These are phyloP conservation scores for Mandrillus leucophaeus DNA, from an alignment of 2,113 vertebrate genomes.

Conservation along the genomic window DNA sequence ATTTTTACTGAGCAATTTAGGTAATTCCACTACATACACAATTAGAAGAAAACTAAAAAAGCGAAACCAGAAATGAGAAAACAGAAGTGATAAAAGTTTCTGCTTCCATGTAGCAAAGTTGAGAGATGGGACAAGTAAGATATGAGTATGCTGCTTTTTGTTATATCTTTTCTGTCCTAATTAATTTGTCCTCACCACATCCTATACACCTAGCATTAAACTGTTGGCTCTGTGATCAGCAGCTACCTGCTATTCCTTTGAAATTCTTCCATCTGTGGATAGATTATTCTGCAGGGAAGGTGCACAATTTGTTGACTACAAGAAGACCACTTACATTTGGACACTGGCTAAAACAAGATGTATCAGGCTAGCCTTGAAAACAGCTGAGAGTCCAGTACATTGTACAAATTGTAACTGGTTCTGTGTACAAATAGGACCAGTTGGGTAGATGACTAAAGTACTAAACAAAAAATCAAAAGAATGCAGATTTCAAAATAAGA, in stretches of 20 bases:
- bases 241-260: not conserved
- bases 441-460: not conserved
- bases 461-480: not conserved
- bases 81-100: not conserved
- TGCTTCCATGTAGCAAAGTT: not conserved
- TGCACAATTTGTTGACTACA: conserved; percentile 4
- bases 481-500: not conserved
- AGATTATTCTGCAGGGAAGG: not conserved
- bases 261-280: not conserved
- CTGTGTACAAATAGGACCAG: not conserved
- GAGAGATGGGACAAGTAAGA: not conserved
- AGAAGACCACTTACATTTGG: conserved; percentile 20
- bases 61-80: not conserved
- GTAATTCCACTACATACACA: not conserved
- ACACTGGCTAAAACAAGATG: not conserved
- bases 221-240: not conserved
- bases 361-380: conserved; percentile 15
- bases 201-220: not conserved
- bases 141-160: not conserved
- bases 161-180: not conserved
- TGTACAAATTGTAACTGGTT: not conserved
- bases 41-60: not conserved
- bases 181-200: not conserved
- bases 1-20: conserved; percentile 9
- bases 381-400: not conserved